Evolutionary conservation across 2,113 vertebrate genomes (phyloP).

Genomic region (Cromileptes altivelis): DNA sequence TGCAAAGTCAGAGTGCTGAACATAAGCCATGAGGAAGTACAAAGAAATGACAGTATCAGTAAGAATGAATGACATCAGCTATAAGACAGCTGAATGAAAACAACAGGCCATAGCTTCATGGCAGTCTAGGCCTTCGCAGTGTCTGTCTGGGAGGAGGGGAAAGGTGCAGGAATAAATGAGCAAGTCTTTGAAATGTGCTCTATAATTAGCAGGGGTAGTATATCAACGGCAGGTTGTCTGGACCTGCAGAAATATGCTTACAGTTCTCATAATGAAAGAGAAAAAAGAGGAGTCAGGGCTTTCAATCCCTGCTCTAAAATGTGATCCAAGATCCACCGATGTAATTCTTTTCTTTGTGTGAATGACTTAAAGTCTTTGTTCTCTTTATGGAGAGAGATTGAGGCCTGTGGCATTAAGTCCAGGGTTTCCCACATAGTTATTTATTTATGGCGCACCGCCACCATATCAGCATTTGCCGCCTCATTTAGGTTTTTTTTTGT

Average conservation of each 20-base stretch:
- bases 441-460: no score
- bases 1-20: conserved; percentile 22
- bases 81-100: conserved; percentile 39
- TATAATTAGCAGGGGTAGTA: conserved; percentile 80
- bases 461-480: no score
- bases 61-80: conserved; percentile 32
- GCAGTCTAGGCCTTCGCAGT: conserved; percentile 38
- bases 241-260: conserved; percentile 74
- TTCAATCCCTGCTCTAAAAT: neutral
- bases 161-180: conserved; percentile 52
- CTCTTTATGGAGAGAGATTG: neutral
- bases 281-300: conserved; percentile 2
- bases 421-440: no score
- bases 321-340: conserved; percentile 2
- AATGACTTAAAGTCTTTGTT: conserved; percentile 9
- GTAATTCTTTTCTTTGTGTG: neutral
- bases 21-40: neutral
- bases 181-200: conserved; percentile 78
- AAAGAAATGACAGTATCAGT: neutral
- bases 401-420: neutral
- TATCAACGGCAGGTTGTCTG: conserved; percentile 75
- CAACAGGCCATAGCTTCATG: conserved; percentile 37
- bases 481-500: no score
- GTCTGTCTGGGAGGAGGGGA: conserved; percentile 43
- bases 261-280: conserved; percentile 66